Evolutionary conservation across 2,797 vertebrate species (phyloP), one percentile per base, ranked within the genome.

Genomic region (Neopelma chrysocephalum): DNA sequence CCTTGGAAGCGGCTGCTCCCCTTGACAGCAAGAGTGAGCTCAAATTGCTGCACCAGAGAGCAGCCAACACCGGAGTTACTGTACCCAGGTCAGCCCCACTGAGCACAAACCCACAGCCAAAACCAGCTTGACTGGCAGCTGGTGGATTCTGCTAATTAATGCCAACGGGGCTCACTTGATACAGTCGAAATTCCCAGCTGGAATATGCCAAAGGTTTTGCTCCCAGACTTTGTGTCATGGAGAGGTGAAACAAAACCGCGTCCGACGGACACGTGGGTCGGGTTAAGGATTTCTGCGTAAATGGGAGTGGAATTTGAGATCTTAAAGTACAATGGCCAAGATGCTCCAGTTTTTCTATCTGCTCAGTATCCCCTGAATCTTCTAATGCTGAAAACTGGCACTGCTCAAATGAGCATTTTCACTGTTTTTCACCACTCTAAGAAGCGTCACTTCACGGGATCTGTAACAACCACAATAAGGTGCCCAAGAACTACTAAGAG

Each of bases 61-160:
- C 56, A 50, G 61, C n/a, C 25, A 58, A 21, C 83, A 50, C 62
- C 47, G 3, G 21, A 79, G 94, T 13, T 83, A 38, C 38, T 4
- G 7, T 5, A 45, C 80, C 50, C 81, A n/a, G 32, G 29, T 51
- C 13, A 91, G 84, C 76, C 72, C 81, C 93, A 86, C n/a, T 1
- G 56, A 93, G 69, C 34, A 43, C 3, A 4, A 87, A 62, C 15
- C 50, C 11, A 19, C 66, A 89, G 78, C 53, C 87, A 53, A 25
- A 85, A 48, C 10, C 6, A n/a, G 12, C 36, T 23, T 60, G 79
- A 82, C 6, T 60, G 79, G 91, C 82, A 92, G 75, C 60, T 82
- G 91, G 42, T 42, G 79, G 78, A 13, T 75, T 88, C 40, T 89
- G 95, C 61, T 90, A 85, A 94, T 91, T 45, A 79, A 91, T 70